Evolutionary conservation across 1,140 invertebrate genomes (phyloP).

Genomic region (Paraescarpia echinospica): DNA sequence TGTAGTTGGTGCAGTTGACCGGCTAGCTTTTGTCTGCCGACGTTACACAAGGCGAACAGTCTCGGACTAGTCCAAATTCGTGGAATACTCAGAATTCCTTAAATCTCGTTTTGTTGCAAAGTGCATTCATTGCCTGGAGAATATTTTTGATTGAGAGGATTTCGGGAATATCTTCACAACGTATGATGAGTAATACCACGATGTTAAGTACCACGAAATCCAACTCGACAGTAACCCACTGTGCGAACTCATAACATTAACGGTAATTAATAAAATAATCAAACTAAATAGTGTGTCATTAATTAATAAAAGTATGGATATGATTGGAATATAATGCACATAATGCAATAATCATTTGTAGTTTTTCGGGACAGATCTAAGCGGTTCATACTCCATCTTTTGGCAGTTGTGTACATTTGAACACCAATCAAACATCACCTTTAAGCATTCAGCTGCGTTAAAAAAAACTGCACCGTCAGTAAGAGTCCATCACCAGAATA

Average conservation of each 20-base stretch:
- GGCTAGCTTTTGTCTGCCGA: not conserved
- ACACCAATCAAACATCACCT: not conserved
- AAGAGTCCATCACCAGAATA: not conserved
- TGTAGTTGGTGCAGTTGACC: not conserved
- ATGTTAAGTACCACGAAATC: not conserved
- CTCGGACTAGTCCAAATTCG: no score
- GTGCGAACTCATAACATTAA: not conserved
- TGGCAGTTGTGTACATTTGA: not conserved
- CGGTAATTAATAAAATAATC: no score
- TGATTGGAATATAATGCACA: no score
- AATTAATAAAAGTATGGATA: no score
- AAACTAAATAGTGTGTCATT: no score
- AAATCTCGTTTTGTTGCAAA: not conserved
- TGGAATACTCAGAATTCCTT: no score
- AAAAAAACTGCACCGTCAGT: no score
- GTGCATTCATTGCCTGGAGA: not conserved
- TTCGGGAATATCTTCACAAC: not conserved
- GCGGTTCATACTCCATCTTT: not conserved
- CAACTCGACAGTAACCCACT: not conserved
- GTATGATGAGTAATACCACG: not conserved
- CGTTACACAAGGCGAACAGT: no score
- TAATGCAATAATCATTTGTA: no score
- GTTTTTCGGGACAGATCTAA: not conserved
- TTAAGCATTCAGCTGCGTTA: no score
- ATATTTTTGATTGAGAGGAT: not conserved